These are phyloP conservation scores for Julus scanicus DNA, from an alignment of 2,888 invertebrate species.

Conservation along the genomic window DNA sequence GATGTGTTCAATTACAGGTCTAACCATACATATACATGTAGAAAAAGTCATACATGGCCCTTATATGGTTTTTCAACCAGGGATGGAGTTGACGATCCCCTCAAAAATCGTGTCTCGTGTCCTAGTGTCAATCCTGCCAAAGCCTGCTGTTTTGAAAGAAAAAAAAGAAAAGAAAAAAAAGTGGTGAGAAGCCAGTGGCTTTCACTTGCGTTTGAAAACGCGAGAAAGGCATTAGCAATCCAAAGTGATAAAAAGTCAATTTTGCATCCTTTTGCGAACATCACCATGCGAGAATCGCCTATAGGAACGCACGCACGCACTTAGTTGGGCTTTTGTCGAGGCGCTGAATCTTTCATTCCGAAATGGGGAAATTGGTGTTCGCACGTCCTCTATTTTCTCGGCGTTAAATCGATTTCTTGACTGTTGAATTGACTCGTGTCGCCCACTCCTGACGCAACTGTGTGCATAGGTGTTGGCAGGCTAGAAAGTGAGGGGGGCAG, in stretches of 20 bases:
- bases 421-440: slow-evolving; percentile 51
- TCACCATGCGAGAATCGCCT: not conserved
- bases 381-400: slow-evolving; percentile 44
- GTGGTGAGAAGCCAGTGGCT: not conserved
- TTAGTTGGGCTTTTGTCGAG: slow-evolving; percentile 12
- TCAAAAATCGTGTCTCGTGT: too few relatives aligned
- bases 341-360: slow-evolving; percentile 33
- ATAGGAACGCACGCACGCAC: not conserved
- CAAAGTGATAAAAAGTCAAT: slow-evolving; percentile 33
- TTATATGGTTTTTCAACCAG: too few relatives aligned
- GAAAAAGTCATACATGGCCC: too few relatives aligned
- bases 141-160: too few relatives aligned
- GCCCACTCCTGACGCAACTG: not conserved
- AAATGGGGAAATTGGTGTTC: slow-evolving; percentile 53
- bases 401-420: slow-evolving; percentile 54
- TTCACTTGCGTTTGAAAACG: not conserved
- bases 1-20: too few relatives aligned
- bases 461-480: not conserved
- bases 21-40: too few relatives aligned
- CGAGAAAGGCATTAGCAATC: slow-evolving; percentile 14
- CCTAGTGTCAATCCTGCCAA: too few relatives aligned
- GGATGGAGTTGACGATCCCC: too few relatives aligned
- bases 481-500: not conserved
- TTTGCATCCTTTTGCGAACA: not conserved
- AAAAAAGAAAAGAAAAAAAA: too few relatives aligned